These are phyloP conservation scores for Isaurus tuberculatus DNA, from an alignment of 92 coral and sea anemone genomes.

Conservation along the genomic window DNA sequence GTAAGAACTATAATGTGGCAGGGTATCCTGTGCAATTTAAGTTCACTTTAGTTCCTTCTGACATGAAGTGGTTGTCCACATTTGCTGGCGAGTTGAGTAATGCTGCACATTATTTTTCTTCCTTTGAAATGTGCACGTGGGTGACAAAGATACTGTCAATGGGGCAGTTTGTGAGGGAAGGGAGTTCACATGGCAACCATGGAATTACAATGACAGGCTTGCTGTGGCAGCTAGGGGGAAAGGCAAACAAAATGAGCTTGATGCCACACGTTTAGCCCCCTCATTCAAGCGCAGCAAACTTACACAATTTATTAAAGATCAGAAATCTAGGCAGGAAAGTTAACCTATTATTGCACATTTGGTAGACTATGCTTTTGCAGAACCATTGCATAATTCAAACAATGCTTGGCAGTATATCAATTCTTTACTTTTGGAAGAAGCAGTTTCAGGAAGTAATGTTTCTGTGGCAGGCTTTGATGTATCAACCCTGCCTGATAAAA, in stretches of 20 bases:
- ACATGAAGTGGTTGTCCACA: conserved; percentile 9
- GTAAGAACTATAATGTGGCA: conserved; percentile 52
- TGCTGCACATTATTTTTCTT: conserved; percentile 56
- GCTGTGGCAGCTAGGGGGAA: conserved; percentile 58
- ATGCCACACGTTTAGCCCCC: conserved; percentile 51
- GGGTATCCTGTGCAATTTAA: conserved; percentile 59
- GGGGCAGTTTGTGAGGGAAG: conserved; percentile 59
- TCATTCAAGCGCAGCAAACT: conserved; percentile 65
- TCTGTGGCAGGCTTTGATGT: conserved; percentile 44
- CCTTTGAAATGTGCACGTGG: conserved; percentile 66
- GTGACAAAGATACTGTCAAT: conserved; percentile 46
- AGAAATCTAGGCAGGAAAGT: conserved; percentile 67
- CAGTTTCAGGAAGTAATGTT: conserved; percentile 51
- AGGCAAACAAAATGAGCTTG: conserved; percentile 53
- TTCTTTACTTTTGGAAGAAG: conserved; percentile 58
- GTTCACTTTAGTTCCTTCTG: conserved; percentile 45
- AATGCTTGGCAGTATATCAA: conserved; percentile 70
- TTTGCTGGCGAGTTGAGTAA: conserved; percentile 11
- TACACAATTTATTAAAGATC: conserved; percentile 51
- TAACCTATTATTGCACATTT: conserved; percentile 60
- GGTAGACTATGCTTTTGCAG: conserved; percentile 69
- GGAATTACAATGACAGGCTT: conserved; percentile 67
- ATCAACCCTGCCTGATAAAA: conserved; percentile 51
- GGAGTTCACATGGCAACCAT: conserved; percentile 64
- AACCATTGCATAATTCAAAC: conserved; percentile 63